Evolutionary conservation across 2,797 vertebrate genomes (phyloP).

Genomic region (Phylloscopus collybita): DNA sequence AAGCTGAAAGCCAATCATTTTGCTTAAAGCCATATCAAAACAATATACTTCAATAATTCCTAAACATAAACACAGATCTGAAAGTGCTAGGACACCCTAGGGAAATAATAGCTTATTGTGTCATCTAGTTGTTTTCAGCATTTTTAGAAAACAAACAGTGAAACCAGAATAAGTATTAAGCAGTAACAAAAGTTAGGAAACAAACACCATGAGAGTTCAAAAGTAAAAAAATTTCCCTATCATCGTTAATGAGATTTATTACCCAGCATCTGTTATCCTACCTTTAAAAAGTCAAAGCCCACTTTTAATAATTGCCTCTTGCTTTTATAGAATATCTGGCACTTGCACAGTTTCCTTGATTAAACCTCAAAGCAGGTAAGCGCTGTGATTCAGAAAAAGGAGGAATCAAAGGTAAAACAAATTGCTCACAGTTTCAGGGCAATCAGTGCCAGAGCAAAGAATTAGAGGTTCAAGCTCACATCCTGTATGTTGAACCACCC

Average conservation of each 20-base stretch:
- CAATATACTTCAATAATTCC: conserved; percentile 15
- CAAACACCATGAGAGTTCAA: not conserved
- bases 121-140: conserved; percentile 27
- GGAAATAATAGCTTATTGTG: conserved; percentile 12
- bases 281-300: conserved; percentile 59
- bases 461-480: not conserved
- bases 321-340: conserved; percentile 45
- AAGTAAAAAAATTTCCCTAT: conserved; percentile 35
- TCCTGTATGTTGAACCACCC: not conserved
- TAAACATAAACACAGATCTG: not conserved
- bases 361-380: conserved; percentile 62
- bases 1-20: not conserved
- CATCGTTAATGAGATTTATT: conserved; percentile 49
- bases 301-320: conserved; percentile 61
- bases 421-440: not conserved
- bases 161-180: not conserved
- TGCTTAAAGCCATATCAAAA: conserved; percentile 23
- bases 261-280: conserved; percentile 29
- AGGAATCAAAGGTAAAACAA: conserved; percentile 30
- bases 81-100: not conserved
- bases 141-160: conserved; percentile 1
- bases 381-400: conserved; percentile 29
- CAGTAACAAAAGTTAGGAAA: conserved; percentile 17
- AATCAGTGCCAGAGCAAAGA: conserved; percentile 10
- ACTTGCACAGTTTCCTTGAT: conserved; percentile 40